Evolutionary conservation across 2,113 vertebrate species (phyloP).

Genomic region (Tauraco erythrolophus): DNA sequence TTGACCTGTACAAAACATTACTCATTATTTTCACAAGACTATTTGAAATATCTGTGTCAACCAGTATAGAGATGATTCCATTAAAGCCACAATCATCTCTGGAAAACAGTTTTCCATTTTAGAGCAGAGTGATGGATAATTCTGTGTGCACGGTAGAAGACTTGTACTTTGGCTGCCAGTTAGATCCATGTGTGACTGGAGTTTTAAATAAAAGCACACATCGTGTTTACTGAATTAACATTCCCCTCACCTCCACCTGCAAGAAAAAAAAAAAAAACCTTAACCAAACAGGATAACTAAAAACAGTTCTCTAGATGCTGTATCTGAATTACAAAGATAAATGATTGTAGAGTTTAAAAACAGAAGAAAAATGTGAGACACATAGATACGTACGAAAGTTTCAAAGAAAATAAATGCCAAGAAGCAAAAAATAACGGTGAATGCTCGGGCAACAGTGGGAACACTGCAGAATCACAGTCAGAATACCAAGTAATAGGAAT

Average conservation of each 20-base stretch:
- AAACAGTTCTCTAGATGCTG: not conserved
- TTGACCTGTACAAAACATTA: not conserved
- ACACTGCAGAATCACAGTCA: not conserved
- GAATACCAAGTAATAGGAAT: slow-evolving; percentile 24
- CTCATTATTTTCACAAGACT: not conserved
- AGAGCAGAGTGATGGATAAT: not conserved
- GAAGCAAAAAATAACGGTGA: not conserved
- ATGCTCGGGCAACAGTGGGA: not conserved
- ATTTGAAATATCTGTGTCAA: not conserved
- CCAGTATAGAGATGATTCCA: not conserved
- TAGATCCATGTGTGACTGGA: not conserved
- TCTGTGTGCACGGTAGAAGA: not conserved
- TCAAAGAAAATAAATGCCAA: slow-evolving; percentile 1
- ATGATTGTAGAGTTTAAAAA: not conserved
- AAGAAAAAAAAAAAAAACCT: not conserved
- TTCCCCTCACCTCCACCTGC: not conserved
- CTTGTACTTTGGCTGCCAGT: not conserved
- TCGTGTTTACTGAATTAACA: not conserved
- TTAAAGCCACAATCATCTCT: not conserved
- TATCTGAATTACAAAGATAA: not conserved
- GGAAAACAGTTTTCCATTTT: not conserved
- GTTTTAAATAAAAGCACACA: not conserved
- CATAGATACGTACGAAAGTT: not conserved
- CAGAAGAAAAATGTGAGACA: not conserved
- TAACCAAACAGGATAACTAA: not conserved